A percentile compares a stretch with the other conserved stretches of the same genome.
Conservation (phyloP, 2,888 invertebrate species). For the Chalcosyrphus nemorum region DNA sequence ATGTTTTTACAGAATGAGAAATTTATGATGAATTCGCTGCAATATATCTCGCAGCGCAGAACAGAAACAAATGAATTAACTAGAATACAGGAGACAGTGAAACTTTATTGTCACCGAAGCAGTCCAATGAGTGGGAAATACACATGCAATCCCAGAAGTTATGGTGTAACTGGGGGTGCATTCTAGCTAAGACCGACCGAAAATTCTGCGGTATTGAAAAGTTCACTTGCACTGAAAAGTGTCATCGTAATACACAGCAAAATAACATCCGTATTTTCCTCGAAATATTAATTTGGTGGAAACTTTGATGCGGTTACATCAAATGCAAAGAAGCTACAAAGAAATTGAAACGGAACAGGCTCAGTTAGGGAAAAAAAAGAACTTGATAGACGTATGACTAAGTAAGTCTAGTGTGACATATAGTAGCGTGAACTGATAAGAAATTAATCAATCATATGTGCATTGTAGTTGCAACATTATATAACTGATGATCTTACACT, state of each 20-base stretch:
- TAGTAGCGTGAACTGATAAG: neutral
- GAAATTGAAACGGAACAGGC: neutral
- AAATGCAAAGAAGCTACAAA: neutral
- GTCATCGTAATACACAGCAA: neutral
- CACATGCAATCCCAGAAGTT: neutral
- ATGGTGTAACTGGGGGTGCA: neutral
- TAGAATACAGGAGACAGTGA: neutral
- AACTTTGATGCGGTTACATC: neutral
- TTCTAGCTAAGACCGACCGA: neutral
- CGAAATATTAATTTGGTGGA: neutral
- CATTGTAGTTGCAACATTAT: too few relatives aligned
- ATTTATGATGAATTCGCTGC: neutral
- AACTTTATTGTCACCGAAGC: neutral
- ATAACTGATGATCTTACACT: neutral
- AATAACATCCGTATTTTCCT: neutral
- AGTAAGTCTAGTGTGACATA: too few relatives aligned
- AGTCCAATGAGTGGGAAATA: neutral
- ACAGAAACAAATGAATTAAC: neutral
- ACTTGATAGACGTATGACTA: too few relatives aligned
- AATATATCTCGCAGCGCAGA: neutral
- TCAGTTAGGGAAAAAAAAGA: neutral
- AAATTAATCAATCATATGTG: neutral
- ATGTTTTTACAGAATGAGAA: neutral
- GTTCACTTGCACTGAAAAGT: neutral
- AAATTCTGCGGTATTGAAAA: neutral